Evolutionary conservation across 2,888 invertebrate genomes (phyloP), one percentile per base, ranked within the genome.

Genomic region (Polia nebulosa): DNA sequence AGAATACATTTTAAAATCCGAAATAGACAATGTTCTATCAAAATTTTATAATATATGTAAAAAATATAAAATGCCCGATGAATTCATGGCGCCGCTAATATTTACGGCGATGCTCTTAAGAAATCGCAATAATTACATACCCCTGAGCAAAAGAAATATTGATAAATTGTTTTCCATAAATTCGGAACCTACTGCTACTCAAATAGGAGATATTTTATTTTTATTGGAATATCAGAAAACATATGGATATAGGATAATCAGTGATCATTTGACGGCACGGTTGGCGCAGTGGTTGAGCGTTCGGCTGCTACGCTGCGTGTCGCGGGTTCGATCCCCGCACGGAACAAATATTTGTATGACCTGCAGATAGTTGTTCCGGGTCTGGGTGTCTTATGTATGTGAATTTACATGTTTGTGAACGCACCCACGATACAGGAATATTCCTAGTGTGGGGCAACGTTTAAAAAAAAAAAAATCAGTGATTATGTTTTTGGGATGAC

Each of bases 61-160:
- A 59, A 45, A 47, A 32, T 36, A 45, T 60, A 22, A 17, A 15
- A 39, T 56, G 39, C 29, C 47, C n/a, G 25, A 34, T 15, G 25
- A 17, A 47, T 47, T 76, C 8, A 45, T 60, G 32, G 17, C 29
- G 20, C 39, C 49, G 6, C 27, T 55, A 25, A 27, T 49, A n/a
- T 20, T 63, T 4, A 22, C 44, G 13, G 29, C 15, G 3, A 27
- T 20, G 51, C 3, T 45, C 1, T n/a, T 56, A 39, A 29, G 20
- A 34, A 47, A 29, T 25, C 7, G 7, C 20, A 27, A 45, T 25
- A 34, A 25, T 15, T n/a, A 27, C 4, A 15, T 32, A 15, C 41
- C 25, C 15, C 9, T 6, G 3, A 55, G 13, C 2, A 22, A 62
- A 27, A 58, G 13, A 25, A 15, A 34, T 5, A 5, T 13, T 13